Base-by-base conservation (phyloP, 2,888 invertebrate genomes). In the Petrophora chlorosata region DNA sequence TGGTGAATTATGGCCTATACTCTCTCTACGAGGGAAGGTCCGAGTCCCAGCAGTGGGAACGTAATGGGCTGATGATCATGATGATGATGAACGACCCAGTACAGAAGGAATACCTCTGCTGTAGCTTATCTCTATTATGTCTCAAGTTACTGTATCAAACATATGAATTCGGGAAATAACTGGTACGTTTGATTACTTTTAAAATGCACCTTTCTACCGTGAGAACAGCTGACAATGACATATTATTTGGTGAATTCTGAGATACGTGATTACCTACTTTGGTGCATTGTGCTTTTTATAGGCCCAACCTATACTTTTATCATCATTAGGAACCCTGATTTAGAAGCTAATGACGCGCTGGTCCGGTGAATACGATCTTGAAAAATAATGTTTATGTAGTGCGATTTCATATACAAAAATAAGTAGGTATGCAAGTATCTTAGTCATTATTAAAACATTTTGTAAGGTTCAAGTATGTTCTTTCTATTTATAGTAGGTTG, bases 181-280 rank as follows among this genome's bases (percentile, higher is more conserved):
- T 59, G 57, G 47, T 22, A 47, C 48, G 61, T 64, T 61, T n/a
- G n/a, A 66, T 62, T 7, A 26, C 16, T 46, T 70, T 62, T 53
- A 56, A 56, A 44, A 52, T 60, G 35, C 28, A 38, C 28, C 32
- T 63, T 62, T 59, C 65, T 33, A 59, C 53, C 61, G 64, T 70
- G 69, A 51, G 67, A 67, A 67, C 35, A 9, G 46, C 38, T 48
- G 63, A 69, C 65, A 67, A 65, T 67, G 49, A 50, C 30, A 26
- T 50, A 34, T 56, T 50, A 53, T 61, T 44, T 51, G 34, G 56
- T 52, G 40, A 39, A 49, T 42, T 43, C 28, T 12, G 32, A 10
- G 14, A 26, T 17, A 4, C 28, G 28, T 12, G 39, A 43, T 43
- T 43, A 38, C 25, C 15, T 26, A 8, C 9, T 15, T 38, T 33